Percentiles rank a stretch among this genome's conserved stretches.
These are phyloP conservation scores for Tribolium freemani DNA, from an alignment of 2,888 invertebrate genomes.

Conservation along the genomic window DNA sequence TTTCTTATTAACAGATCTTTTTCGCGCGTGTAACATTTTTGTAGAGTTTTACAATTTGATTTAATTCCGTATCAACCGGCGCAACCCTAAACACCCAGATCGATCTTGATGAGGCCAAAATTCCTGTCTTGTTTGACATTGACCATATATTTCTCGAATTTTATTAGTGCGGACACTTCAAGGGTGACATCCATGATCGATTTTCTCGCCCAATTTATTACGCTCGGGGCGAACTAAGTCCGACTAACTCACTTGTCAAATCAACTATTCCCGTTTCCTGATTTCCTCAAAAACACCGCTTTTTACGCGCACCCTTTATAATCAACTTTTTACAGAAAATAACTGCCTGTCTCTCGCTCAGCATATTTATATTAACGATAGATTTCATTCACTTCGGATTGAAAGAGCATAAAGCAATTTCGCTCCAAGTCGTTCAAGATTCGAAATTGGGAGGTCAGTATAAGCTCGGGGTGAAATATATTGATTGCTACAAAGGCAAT, in stretches of 20 bases:
- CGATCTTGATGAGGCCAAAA: slow-evolving; percentile 19
- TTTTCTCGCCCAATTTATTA: slow-evolving; percentile 36
- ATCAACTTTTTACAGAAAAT: neutral
- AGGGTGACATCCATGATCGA: slow-evolving; percentile 36
- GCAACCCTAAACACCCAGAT: slow-evolving; percentile 25
- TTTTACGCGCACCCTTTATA: too few species aligned
- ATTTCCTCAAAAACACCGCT: neutral
- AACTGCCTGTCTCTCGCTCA: neutral
- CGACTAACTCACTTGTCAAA: slow-evolving; percentile 12
- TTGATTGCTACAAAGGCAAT: slow-evolving; percentile 35
- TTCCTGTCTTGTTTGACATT: slow-evolving; percentile 18
- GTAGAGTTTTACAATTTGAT: slow-evolving; percentile 18
- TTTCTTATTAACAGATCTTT: slow-evolving; percentile 42
- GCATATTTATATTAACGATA: neutral
- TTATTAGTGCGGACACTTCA: slow-evolving; percentile 33
- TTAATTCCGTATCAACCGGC: slow-evolving; percentile 31
- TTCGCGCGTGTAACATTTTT: slow-evolving; percentile 21
- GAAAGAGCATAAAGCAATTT: slow-evolving; percentile 34
- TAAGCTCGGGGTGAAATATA: slow-evolving; percentile 29
- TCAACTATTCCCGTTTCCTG: slow-evolving; percentile 4
- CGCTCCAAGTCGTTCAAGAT: slow-evolving; percentile 29
- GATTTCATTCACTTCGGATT: slow-evolving; percentile 3
- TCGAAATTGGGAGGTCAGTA: slow-evolving; percentile 38
- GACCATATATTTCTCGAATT: slow-evolving; percentile 26
- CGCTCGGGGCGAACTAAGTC: slow-evolving; percentile 10